Evolutionary conservation across 2,113 vertebrate species (phyloP).

Genomic region (Lichenostomus cassidix): DNA sequence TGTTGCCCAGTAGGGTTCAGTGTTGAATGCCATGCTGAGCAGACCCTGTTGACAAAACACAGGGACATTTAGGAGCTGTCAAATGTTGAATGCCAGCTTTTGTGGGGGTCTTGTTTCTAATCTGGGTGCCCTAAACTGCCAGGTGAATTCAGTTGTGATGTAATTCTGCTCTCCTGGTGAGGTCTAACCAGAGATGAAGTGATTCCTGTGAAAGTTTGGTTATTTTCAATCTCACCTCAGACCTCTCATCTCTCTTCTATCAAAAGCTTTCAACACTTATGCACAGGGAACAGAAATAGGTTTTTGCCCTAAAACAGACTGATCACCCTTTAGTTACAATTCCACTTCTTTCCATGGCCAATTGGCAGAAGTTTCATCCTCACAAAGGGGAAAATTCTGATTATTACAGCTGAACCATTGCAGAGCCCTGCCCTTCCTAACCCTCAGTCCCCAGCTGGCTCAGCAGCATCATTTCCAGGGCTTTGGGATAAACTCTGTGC

Average conservation of each 20-base stretch:
- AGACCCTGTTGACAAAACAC: not conserved
- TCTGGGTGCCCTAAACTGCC: not conserved
- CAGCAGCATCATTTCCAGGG: not conserved
- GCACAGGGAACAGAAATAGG: not conserved
- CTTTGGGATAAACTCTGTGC: fast-evolving
- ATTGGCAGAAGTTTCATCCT: not conserved
- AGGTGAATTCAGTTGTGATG: not conserved
- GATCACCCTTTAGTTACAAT: not conserved
- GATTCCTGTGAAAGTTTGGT: not conserved
- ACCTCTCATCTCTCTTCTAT: not conserved
- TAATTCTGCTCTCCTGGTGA: not conserved
- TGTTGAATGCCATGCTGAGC: not conserved
- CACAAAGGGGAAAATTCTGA: not conserved
- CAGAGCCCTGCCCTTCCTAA: not conserved
- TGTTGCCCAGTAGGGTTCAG: not conserved
- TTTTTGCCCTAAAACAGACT: not conserved
- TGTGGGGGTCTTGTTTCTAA: not conserved
- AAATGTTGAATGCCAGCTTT: not conserved
- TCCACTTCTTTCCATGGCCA: not conserved
- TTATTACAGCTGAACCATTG: not conserved
- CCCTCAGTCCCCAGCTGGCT: not conserved
- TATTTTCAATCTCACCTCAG: not conserved
- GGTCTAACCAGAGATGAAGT: not conserved
- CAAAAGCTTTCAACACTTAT: not conserved
- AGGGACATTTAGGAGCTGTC: not conserved